A percentile compares a stretch with the other conserved stretches of the same genome.
Evolutionary conservation across 2,888 invertebrate genomes (phyloP).

Genomic region (Tipula helvola): DNA sequence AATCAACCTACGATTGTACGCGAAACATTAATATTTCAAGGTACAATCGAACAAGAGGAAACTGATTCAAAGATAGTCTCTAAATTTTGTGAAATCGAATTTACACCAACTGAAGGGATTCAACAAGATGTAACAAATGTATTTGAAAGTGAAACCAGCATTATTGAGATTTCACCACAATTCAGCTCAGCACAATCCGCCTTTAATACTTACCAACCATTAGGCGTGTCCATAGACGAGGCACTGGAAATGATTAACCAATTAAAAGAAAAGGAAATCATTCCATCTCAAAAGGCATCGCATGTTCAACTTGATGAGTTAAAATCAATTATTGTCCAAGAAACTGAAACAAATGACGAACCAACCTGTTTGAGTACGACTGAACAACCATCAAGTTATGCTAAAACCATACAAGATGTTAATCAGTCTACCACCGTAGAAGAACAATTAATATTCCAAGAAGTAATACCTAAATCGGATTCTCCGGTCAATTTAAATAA

Average conservation of each 20-base stretch:
- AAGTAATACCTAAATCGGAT: neutral
- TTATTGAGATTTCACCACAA: neutral
- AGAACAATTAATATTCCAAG: neutral
- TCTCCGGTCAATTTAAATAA: neutral
- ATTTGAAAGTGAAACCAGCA: neutral
- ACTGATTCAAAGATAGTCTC: neutral
- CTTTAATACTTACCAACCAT: neutral
- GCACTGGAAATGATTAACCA: neutral
- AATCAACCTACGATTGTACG: neutral
- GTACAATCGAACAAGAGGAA: neutral
- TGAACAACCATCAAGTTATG: conserved; percentile 11
- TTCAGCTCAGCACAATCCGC: neutral
- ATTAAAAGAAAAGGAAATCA: conserved; percentile 20
- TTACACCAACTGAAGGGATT: neutral
- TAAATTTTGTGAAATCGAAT: neutral
- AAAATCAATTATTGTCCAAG: conserved; percentile 34
- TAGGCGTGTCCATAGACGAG: neutral
- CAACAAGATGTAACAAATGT: neutral
- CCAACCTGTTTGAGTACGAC: conserved; percentile 29
- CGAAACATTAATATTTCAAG: neutral
- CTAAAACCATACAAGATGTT: neutral
- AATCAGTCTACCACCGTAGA: neutral
- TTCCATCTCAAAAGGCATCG: conserved; percentile 21
- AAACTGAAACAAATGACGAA: conserved; percentile 36
- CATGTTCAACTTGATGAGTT: conserved; percentile 31